These are phyloP conservation scores for Blastobasis lacticolella DNA, from an alignment of 2,888 invertebrate species.

Conservation along the genomic window DNA sequence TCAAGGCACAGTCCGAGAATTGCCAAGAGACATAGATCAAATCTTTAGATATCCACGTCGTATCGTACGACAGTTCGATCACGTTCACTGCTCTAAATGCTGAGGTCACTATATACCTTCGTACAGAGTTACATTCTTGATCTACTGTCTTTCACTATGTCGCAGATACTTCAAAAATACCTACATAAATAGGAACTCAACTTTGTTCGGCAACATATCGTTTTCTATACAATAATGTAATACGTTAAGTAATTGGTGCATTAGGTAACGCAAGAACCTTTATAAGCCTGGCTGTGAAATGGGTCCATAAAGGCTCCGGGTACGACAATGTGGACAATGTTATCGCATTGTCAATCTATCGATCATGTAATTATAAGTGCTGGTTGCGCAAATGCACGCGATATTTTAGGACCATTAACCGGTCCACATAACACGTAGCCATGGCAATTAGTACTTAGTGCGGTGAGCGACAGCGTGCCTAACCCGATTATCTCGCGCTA, in stretches of 20 bases:
- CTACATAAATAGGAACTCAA: background rate
- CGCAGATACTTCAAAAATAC: too few species aligned
- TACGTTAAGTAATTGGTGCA: background rate
- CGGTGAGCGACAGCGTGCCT: constrained; percentile 63
- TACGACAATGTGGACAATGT: constrained; percentile 39
- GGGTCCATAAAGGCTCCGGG: background rate
- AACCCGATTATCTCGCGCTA: constrained; percentile 59
- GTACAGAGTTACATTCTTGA: background rate
- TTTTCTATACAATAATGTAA: constrained; percentile 1
- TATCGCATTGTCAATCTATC: constrained; percentile 52
- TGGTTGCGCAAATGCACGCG: constrained; percentile 45
- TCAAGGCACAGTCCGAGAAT: constrained; percentile 35
- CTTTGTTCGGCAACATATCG: background rate
- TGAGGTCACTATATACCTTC: constrained; percentile 9
- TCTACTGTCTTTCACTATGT: too few species aligned
- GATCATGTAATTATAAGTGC: constrained; percentile 42
- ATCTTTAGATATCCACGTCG: constrained; percentile 24
- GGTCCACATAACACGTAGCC: constrained; percentile 52
- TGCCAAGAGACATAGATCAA: constrained; percentile 36
- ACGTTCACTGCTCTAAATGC: constrained; percentile 17
- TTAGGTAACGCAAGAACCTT: constrained; percentile 7
- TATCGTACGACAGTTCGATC: constrained; percentile 15
- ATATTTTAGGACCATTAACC: constrained; percentile 55
- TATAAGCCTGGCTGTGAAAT: constrained; percentile 2
- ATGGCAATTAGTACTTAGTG: constrained; percentile 62